Evolutionary conservation across 2,888 invertebrate genomes (phyloP), one percentile per base, ranked within the genome.

Genomic region (Zhuqinia jingwanae): DNA sequence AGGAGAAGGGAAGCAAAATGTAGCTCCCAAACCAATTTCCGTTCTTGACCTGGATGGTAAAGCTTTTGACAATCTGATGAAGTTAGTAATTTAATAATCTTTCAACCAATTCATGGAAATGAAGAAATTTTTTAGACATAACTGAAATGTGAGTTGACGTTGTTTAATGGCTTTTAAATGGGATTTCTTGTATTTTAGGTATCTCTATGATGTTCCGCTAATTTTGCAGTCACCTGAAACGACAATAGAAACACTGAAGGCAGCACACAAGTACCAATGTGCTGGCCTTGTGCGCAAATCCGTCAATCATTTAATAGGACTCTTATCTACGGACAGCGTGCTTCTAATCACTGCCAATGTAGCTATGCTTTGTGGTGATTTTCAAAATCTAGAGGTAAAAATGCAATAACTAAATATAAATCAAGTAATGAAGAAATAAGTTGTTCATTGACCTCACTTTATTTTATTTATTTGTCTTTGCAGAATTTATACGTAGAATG

Each of bases 251-350:
- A 94, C 96, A 0, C 94, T 96, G 30, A 95, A 95, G 89, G 95
- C 95, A 0, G 96, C 96, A 25, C 95, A 96, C 91, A 95, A 95
- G 91, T 95, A 96, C 91, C 93, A 96, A 65, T 95, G 96, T 90
- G 94, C 95, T 6, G 95, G 94, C 22, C 93, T 96, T 76, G 95
- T 95, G 1, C 94, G 94, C 88, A 93, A 95, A 85, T 96, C 96
- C 91, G 94, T 95, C 27, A 93, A 94, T 42, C 95, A 95, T 81
- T 93, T 96, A 56, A 95, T 95, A 89, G 93, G 93, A 82, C 94
- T 95, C 92, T 92, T 96, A 42, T 94, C 94, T 85, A 93, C 94
- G 2, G 93, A 94, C 20, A 95, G 95, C 75, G 95, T 95, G 0
- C 93, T 96, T 2, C 94, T 94, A 90, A 94, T 96, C 77, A 93